phyloP scores from a whole-genome alignment of 2,888 invertebrate genomes.

The Galeruca laticollis region DNA sequence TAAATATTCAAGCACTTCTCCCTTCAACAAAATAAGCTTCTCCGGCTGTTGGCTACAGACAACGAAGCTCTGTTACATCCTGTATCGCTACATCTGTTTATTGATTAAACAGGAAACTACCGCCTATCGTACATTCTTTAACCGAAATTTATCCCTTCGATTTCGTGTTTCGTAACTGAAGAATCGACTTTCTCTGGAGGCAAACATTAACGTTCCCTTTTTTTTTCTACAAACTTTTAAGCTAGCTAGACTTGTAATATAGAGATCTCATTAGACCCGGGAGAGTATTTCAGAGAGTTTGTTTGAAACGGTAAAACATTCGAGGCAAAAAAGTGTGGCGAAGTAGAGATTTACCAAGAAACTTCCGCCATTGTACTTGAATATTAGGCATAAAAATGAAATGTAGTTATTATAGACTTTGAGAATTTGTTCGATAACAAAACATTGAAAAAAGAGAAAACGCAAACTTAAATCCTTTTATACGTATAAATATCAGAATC shows the following conservation, averaged over 20 bases:
- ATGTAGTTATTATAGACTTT: too few relatives aligned
- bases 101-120: conserved; percentile 19
- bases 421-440: too few relatives aligned
- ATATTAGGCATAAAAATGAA: background rate
- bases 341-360: conserved; percentile 3
- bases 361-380: background rate
- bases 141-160: conserved; percentile 28
- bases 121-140: conserved; percentile 10
- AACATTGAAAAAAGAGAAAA: too few relatives aligned
- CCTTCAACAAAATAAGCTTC: too few relatives aligned
- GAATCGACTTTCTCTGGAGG: conserved; percentile 23
- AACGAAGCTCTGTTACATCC: background rate
- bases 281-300: conserved; percentile 32
- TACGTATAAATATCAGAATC: too few relatives aligned
- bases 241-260: conserved; percentile 21
- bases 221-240: conserved; percentile 23
- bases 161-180: conserved; percentile 28
- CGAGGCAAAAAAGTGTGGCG: conserved; percentile 6
- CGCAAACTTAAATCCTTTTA: too few relatives aligned
- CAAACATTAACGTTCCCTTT: conserved; percentile 17
- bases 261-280: conserved; percentile 24
- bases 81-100: conserved; percentile 3
- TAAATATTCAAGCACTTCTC: too few relatives aligned
- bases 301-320: conserved; percentile 14
- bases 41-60: background rate